Conservation (phyloP, 2,888 invertebrate genomes). For the Platerodrilus igneus region DNA sequence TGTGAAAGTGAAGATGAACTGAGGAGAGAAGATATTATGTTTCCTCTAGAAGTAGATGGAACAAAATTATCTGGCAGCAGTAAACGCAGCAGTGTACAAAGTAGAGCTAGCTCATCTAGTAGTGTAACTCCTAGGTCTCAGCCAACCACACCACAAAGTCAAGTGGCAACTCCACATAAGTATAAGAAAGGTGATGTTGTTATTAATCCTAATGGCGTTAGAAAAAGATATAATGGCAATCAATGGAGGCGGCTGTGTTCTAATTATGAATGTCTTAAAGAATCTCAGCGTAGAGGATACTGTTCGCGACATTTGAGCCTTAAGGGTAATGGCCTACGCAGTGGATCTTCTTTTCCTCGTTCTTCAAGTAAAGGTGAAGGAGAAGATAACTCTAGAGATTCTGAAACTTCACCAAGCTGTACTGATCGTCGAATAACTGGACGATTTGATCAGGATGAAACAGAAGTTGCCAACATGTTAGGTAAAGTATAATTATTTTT, state of each 20-base stretch:
- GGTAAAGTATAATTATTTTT: conserved; percentile 52
- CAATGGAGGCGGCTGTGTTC: conserved; percentile 98
- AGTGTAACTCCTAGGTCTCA: conserved; percentile 86
- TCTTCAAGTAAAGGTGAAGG: conserved; percentile 61
- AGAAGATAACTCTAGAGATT: conserved; percentile 86
- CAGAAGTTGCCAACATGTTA: conserved; percentile 94
- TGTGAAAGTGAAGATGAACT: conserved; percentile 89
- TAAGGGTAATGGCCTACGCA: conserved; percentile 59
- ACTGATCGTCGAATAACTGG: conserved; percentile 68
- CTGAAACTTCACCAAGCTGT: conserved; percentile 83
- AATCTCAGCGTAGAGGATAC: conserved; percentile 94
- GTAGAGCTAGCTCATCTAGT: conserved; percentile 87
- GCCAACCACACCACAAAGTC: conserved; percentile 81
- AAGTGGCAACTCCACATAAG: conserved; percentile 90
- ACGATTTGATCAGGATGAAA: conserved; percentile 89
- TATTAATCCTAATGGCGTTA: conserved; percentile 87
- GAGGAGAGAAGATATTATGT: conserved; percentile 79
- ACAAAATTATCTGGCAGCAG: conserved; percentile 74
- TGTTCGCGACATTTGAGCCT: conserved; percentile 95
- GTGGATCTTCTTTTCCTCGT: conserved; percentile 47
- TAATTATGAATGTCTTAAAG: conserved; percentile 90
- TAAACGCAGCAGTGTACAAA: conserved; percentile 87
- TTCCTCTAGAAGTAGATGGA: conserved; percentile 68
- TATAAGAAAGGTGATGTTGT: conserved; percentile 98
- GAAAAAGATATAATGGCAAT: conserved; percentile 99